Evolutionary conservation across 2,113 vertebrate genomes (phyloP).

Genomic region (Myanophis thanlyinensis): DNA sequence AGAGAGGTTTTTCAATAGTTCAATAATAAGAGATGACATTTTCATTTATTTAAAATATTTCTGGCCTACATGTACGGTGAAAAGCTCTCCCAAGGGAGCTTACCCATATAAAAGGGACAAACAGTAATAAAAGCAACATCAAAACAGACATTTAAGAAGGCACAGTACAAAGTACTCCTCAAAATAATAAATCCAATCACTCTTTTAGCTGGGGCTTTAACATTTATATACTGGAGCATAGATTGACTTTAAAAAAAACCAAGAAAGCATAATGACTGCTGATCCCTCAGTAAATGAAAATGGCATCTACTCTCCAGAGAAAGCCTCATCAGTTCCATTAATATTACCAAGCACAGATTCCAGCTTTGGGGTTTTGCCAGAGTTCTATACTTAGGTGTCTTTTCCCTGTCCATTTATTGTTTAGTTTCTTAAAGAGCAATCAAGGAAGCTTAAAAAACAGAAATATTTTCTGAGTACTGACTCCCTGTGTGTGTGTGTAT

Average conservation of each 20-base stretch:
- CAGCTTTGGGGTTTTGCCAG: not conserved
- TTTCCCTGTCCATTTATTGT: not conserved
- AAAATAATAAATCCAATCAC: not conserved
- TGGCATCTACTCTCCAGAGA: not conserved
- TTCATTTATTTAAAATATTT: not conserved
- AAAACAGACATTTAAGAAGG: not conserved
- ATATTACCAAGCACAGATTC: not conserved
- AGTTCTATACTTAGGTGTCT: not conserved
- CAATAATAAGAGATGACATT: not conserved
- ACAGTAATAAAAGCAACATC: not conserved
- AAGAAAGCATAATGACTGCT: slow-evolving; percentile 12
- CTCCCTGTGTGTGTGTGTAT: not conserved
- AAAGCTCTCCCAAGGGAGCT: not conserved
- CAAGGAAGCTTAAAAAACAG: not conserved
- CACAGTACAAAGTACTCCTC: not conserved
- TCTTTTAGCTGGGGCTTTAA: not conserved
- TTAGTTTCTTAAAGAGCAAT: not conserved
- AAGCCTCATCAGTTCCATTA: slow-evolving; percentile 3
- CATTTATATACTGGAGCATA: slow-evolving; percentile 26
- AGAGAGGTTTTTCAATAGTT: not conserved
- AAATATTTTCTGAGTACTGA: not conserved
- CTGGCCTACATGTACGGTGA: not conserved
- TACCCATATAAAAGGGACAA: not conserved
- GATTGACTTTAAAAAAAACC: not conserved
- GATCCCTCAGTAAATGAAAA: slow-evolving; percentile 11